These are phyloP conservation scores for Lophotriccus pileatus DNA, from an alignment of 2,797 vertebrate species.

Conservation along the genomic window DNA sequence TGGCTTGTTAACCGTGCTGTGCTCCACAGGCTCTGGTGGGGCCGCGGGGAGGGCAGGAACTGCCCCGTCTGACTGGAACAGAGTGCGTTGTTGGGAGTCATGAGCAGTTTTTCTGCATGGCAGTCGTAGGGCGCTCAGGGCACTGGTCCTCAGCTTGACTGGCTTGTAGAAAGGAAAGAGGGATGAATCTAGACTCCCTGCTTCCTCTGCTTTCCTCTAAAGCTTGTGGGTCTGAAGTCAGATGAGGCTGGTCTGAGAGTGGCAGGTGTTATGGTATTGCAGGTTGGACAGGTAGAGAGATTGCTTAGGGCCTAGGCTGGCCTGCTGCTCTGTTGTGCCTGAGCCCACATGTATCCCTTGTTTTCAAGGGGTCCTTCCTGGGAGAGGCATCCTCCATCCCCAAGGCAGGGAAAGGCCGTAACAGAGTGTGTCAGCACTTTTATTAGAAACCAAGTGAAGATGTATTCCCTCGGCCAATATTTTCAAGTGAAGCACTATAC, in stretches of 20 bases:
- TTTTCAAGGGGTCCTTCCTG: not conserved
- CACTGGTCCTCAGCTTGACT: not conserved
- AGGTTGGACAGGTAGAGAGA: not conserved
- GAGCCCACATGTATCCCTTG: not conserved
- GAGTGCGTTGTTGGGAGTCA: not conserved
- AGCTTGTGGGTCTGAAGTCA: not conserved
- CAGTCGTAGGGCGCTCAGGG: rapidly evolving
- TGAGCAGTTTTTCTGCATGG: not conserved
- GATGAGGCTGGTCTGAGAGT: not conserved
- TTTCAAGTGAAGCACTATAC: constrained; percentile 17
- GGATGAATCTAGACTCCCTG: not conserved
- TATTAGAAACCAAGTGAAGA: constrained; percentile 17
- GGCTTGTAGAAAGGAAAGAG: not conserved
- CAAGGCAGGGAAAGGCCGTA: not conserved
- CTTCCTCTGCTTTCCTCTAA: not conserved
- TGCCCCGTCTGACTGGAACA: not conserved
- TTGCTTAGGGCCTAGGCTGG: not conserved
- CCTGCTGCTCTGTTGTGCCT: not conserved
- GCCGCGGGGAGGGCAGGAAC: not conserved
- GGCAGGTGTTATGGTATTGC: not conserved
- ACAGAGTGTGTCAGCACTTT: constrained; percentile 36
- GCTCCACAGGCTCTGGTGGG: not conserved
- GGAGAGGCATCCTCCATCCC: not conserved
- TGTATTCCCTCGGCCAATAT: not conserved
- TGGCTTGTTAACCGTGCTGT: rapidly evolving